A percentile compares a stretch with the other conserved stretches of the same genome.
phyloP scores from a whole-genome alignment of 2,888 invertebrate species.

The Hydropsyche betteni region DNA sequence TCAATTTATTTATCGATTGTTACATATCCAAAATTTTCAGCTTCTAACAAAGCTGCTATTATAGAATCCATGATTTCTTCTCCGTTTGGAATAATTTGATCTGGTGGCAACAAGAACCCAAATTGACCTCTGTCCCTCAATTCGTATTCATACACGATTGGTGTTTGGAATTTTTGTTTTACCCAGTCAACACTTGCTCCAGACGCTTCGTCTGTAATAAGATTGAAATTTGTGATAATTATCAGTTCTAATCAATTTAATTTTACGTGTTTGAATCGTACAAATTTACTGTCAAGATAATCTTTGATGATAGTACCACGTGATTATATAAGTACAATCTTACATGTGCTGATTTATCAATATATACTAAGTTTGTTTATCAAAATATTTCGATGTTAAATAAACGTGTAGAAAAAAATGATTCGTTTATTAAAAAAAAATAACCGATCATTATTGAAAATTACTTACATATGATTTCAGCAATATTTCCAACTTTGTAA shows the following conservation, averaged over 20 bases:
- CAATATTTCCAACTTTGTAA: slow-evolving; percentile 61
- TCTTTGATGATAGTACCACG: too few species aligned
- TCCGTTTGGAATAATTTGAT: slow-evolving; percentile 66
- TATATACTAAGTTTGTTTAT: too few species aligned
- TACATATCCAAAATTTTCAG: slow-evolving; percentile 56
- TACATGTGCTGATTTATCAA: too few species aligned
- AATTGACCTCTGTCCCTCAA: slow-evolving; percentile 68
- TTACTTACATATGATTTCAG: slow-evolving; percentile 59
- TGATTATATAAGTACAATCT: too few species aligned
- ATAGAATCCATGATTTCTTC: slow-evolving; percentile 66
- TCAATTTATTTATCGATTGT: slow-evolving; percentile 24
- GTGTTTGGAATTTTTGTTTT: slow-evolving; percentile 61
- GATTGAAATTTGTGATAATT: slow-evolving; percentile 20
- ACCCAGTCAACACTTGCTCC: slow-evolving; percentile 65
- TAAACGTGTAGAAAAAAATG: background rate
- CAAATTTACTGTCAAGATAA: background rate
- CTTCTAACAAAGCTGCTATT: slow-evolving; percentile 57
- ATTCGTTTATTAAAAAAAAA: background rate
- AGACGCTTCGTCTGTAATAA: slow-evolving; percentile 55
- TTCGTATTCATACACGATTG: slow-evolving; percentile 68
- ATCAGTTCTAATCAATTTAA: background rate
- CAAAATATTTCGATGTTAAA: too few species aligned
- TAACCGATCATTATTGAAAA: background rate
- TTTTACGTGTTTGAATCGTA: background rate
- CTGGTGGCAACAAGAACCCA: slow-evolving; percentile 70